Conservation (phyloP, 2,797 vertebrate species). For the Pantherophis vulpinus region DNA sequence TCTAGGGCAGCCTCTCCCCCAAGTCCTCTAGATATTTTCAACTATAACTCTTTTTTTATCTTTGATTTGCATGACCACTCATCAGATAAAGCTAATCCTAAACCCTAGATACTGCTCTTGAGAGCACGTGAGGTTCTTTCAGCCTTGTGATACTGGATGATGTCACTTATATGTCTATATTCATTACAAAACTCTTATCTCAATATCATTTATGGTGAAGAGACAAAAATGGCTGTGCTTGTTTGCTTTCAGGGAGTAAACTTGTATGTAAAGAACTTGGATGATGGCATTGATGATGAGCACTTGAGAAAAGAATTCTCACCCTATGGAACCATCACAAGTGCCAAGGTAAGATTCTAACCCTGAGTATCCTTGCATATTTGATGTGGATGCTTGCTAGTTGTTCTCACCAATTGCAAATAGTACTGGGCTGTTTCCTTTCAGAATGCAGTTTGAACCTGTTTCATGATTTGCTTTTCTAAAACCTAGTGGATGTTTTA, state of each 20-base stretch:
- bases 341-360: constrained; percentile 80
- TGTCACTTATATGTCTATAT: background rate
- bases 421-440: background rate
- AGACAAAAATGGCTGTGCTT: background rate
- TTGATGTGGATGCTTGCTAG: background rate
- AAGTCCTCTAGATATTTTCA: background rate
- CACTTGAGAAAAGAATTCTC: constrained; percentile 90
- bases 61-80: background rate
- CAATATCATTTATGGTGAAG: background rate
- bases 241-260: constrained; percentile 85
- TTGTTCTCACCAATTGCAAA: background rate
- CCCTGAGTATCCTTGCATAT: background rate
- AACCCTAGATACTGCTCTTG: background rate
- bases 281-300: constrained; percentile 90
- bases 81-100: background rate
- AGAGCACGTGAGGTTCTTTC: background rate
- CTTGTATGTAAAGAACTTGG: constrained; percentile 96
- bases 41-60: background rate
- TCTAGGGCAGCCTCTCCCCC: background rate
- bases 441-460: background rate
- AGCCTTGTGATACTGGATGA: background rate
- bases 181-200: background rate
- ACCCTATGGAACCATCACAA: constrained; percentile 94
- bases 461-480: background rate
- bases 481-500: background rate